Percentiles rank a stretch among this genome's conserved stretches.
phyloP scores from a whole-genome alignment of 2,888 invertebrate species.

The Tetheella fluctuosa region DNA sequence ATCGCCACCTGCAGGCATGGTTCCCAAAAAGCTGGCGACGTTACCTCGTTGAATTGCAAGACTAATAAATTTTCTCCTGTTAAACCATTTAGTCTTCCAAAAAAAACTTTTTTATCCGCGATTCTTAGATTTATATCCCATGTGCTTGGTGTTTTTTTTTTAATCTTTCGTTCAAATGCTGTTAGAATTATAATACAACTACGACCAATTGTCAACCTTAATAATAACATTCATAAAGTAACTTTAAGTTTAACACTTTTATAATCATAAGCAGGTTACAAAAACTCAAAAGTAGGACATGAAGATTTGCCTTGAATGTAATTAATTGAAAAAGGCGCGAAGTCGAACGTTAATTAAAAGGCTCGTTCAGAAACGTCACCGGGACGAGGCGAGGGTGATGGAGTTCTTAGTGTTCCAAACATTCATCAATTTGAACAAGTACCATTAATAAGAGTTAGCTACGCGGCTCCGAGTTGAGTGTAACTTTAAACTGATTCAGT shows the following conservation, averaged over 20 bases:
- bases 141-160: no score
- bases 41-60: no score
- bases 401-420: background rate
- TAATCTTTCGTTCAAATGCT: no score
- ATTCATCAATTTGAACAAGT: conserved; percentile 1
- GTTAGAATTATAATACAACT: no score
- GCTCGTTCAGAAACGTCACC: background rate
- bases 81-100: no score
- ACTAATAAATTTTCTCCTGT: no score
- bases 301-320: conserved; percentile 1
- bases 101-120: no score
- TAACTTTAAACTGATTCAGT: background rate
- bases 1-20: no score
- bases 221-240: background rate
- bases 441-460: background rate
- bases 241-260: background rate
- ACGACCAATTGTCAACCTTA: no score
- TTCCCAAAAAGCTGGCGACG: no score
- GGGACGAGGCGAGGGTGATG: background rate
- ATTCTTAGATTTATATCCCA: no score
- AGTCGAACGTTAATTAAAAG: conserved; percentile 5
- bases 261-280: background rate
- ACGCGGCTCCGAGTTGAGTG: background rate
- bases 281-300: background rate
- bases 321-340: background rate